phyloP scores from a whole-genome alignment of 2,888 invertebrate genomes.

The Luffia ferchaultella region DNA sequence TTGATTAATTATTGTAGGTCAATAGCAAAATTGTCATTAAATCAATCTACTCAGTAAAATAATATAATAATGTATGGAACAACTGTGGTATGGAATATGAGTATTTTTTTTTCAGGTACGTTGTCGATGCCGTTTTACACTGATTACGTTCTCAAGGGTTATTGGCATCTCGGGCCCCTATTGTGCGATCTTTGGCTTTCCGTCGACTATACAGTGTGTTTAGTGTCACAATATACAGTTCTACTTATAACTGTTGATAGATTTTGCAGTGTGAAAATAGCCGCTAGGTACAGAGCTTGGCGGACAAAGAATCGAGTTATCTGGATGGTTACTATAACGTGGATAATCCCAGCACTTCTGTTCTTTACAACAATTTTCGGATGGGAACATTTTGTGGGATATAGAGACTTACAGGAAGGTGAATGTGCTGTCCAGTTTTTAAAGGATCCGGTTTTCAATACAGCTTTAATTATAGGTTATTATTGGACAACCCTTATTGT shows the following conservation, averaged over 20 bases:
- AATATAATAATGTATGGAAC: no score
- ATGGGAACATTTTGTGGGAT: slow-evolving; percentile 98
- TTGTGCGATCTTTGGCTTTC: slow-evolving; percentile 98
- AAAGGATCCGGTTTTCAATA: slow-evolving; percentile 97
- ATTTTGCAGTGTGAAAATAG: slow-evolving; percentile 98
- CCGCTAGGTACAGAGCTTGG: slow-evolving; percentile 97
- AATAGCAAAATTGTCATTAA: neutral
- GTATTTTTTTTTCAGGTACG: slow-evolving; percentile 74
- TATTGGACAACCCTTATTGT: slow-evolving; percentile 98
- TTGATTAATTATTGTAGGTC: no score
- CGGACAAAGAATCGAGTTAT: slow-evolving; percentile 92
- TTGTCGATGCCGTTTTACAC: slow-evolving; percentile 99
- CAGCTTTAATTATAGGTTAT: slow-evolving; percentile 94
- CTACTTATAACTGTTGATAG: slow-evolving; percentile 97
- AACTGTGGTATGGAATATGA: neutral
- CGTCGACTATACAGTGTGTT: slow-evolving; percentile 98
- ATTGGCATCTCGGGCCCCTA: slow-evolving; percentile 96
- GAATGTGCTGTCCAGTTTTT: slow-evolving; percentile 97
- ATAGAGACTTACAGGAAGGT: slow-evolving; percentile 84
- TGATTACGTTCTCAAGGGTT: slow-evolving; percentile 94
- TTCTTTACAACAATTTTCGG: slow-evolving; percentile 99
- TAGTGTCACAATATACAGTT: slow-evolving; percentile 99
- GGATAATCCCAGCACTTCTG: slow-evolving; percentile 94
- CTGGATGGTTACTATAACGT: slow-evolving; percentile 95
- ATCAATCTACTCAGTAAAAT: neutral